phyloP scores from a whole-genome alignment of 2,888 invertebrate genomes.

The Linnaemya tessellans region DNA sequence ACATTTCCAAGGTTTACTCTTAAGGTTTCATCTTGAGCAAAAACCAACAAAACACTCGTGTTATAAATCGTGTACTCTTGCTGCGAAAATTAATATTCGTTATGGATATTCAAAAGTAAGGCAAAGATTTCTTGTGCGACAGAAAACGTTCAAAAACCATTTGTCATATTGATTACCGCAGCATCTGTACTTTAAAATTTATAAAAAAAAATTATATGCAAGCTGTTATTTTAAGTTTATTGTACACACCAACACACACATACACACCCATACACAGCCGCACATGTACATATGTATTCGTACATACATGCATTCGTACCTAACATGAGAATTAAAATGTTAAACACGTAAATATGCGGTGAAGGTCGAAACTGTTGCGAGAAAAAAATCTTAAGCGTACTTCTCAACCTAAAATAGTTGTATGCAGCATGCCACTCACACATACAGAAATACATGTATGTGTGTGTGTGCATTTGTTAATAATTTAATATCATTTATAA shows the following conservation, averaged over 20 bases:
- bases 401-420: not conserved
- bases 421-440: not conserved
- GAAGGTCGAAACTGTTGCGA: constrained; percentile 3
- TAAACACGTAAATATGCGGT: constrained; percentile 2
- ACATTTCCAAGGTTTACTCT: constrained; percentile 9
- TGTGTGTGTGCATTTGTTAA: not conserved
- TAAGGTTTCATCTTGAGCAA: constrained; percentile 4
- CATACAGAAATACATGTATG: not conserved
- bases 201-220: constrained; percentile 17
- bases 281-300: not conserved
- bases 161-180: constrained; percentile 62
- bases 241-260: not conserved
- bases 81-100: not conserved
- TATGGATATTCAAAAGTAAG: not conserved
- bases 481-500: not conserved
- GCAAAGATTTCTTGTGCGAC: constrained; percentile 40
- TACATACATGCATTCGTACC: not conserved
- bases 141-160: constrained; percentile 56
- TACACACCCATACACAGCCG: not conserved
- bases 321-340: not conserved
- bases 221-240: constrained; percentile 10
- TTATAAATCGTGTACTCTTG: not conserved
- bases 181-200: constrained; percentile 50
- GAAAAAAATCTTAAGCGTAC: not conserved
- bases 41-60: not conserved